These are phyloP conservation scores for Liparis tanakae DNA, from an alignment of 2,797 vertebrate genomes.

Conservation along the genomic window DNA sequence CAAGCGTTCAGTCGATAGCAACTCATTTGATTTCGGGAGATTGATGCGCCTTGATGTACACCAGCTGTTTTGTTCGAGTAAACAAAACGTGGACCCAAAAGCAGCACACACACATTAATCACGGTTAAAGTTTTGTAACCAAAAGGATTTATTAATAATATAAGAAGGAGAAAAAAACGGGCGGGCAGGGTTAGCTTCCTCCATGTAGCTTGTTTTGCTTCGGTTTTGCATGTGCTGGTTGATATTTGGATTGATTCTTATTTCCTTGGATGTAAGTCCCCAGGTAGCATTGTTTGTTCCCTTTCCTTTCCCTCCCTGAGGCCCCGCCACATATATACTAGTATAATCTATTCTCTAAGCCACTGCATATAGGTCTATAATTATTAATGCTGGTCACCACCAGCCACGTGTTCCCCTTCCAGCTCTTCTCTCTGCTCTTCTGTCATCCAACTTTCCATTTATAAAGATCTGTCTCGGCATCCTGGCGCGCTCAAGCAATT, in stretches of 20 bases:
- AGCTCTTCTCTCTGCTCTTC: not conserved
- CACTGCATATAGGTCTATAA: not conserved
- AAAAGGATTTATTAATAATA: too few species aligned
- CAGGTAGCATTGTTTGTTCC: too few species aligned
- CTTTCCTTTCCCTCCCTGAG: too few species aligned
- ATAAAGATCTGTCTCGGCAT: conserved; percentile 30
- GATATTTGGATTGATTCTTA: too few species aligned
- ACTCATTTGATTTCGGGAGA: conserved; percentile 61
- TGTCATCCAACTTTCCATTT: conserved; percentile 15
- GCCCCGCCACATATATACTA: not conserved
- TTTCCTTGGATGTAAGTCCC: too few species aligned
- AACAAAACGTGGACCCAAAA: too few species aligned
- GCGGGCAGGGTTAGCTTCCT: too few species aligned
- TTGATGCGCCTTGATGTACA: conserved; percentile 51
- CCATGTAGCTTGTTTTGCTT: too few species aligned
- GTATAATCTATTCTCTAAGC: not conserved
- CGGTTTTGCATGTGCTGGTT: too few species aligned
- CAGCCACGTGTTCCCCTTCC: not conserved
- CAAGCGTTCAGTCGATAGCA: conserved; percentile 49
- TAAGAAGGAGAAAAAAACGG: too few species aligned
- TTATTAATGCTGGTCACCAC: not conserved
- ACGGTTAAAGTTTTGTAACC: too few species aligned
- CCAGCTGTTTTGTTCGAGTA: not conserved
- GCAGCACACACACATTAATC: too few species aligned
- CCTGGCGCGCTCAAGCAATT: conserved; percentile 32